Conservation (phyloP, 2,888 invertebrate genomes). For the Leucophenga maculata region DNA sequence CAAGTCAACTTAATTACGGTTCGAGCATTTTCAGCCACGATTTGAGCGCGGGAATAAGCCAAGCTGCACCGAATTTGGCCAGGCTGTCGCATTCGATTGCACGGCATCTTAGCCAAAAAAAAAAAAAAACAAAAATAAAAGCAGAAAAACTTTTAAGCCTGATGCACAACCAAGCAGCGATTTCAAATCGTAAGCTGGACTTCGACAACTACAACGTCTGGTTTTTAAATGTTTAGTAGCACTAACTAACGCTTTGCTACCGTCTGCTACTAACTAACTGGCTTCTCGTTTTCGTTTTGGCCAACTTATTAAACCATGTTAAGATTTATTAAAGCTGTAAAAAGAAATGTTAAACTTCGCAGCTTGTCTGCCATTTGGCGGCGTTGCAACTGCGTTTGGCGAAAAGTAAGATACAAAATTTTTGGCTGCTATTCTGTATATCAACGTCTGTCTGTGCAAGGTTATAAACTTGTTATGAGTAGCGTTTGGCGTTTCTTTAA, state of each 20-base stretch:
- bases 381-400: slow-evolving; percentile 4
- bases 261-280: background rate
- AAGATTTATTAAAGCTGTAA: slow-evolving; percentile 23
- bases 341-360: slow-evolving; percentile 10
- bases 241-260: background rate
- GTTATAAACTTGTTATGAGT: slow-evolving; percentile 46
- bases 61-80: slow-evolving; percentile 16
- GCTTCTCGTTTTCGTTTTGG: background rate
- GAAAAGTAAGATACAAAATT: background rate
- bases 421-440: too few relatives aligned
- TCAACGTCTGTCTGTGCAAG: slow-evolving; percentile 2
- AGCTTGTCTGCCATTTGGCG: background rate
- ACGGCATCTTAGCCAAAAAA: slow-evolving; percentile 42
- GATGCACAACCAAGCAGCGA: too few relatives aligned
- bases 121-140: too few relatives aligned
- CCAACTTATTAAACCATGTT: slow-evolving; percentile 8
- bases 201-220: background rate
- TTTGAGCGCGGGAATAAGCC: background rate
- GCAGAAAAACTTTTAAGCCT: too few relatives aligned
- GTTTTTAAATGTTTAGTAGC: background rate
- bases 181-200: too few relatives aligned
- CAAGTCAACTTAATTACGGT: slow-evolving; percentile 56
- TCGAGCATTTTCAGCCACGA: slow-evolving; percentile 24
- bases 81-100: slow-evolving; percentile 46
- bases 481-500: slow-evolving; percentile 26